Conservation (phyloP, 2,797 vertebrate genomes). For the Macroramphosus scolopax region DNA sequence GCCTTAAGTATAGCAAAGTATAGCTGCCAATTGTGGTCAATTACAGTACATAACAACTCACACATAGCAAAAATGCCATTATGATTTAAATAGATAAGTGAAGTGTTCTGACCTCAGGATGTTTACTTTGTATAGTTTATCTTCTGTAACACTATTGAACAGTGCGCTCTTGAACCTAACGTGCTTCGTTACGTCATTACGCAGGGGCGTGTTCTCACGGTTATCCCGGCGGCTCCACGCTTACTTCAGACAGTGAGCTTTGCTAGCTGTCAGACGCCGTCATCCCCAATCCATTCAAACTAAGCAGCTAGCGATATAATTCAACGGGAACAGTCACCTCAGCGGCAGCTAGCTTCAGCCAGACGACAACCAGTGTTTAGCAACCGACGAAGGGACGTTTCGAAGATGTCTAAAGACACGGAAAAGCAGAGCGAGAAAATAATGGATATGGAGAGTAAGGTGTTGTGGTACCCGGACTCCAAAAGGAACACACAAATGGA, state of each 20-base stretch:
- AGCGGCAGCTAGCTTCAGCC: slow-evolving; percentile 1
- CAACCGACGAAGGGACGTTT: slow-evolving; percentile 4
- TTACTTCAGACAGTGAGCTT: slow-evolving; percentile 16
- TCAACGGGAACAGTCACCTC: neutral
- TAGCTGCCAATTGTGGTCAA: too few relatives aligned
- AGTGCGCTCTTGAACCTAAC: slow-evolving; percentile 32
- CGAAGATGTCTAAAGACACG: slow-evolving; percentile 81
- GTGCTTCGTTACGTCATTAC: slow-evolving; percentile 5
- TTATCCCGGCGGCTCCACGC: slow-evolving; percentile 35
- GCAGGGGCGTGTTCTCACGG: slow-evolving; percentile 8
- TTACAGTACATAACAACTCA: too few relatives aligned
- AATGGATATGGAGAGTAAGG: slow-evolving; percentile 87
- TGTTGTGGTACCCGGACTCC: slow-evolving; percentile 93
- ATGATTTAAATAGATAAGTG: too few relatives aligned
- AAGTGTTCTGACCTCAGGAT: too few relatives aligned
- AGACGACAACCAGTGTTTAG: neutral
- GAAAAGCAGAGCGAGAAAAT: slow-evolving; percentile 80
- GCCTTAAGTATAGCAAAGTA: too few relatives aligned
- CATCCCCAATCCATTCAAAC: neutral
- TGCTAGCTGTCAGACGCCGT: slow-evolving; percentile 3
- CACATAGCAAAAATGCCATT: too few relatives aligned
- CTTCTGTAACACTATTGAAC: neutral
- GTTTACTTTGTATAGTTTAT: neutral
- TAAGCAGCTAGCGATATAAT: slow-evolving; percentile 3
- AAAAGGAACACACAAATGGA: slow-evolving; percentile 92